Evolutionary conservation across 2,888 invertebrate genomes (phyloP), one percentile per base, ranked within the genome.

Genomic region (Celastrina argiolus): DNA sequence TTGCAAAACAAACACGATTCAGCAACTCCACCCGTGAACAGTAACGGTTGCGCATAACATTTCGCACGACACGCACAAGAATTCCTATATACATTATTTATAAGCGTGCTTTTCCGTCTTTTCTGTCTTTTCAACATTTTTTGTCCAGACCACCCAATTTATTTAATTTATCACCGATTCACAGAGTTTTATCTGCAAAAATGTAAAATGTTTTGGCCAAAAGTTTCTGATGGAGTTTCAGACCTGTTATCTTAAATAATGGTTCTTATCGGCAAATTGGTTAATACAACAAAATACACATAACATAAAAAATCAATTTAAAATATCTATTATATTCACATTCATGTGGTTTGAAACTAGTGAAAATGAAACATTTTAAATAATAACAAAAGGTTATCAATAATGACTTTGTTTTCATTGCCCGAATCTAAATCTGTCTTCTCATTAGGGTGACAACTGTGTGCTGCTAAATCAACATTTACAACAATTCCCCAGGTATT

Each of bases 31-130:
- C 18, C 34, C 31, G 31, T 16, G 51, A 31, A 74, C 77, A 76
- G 70, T 72, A 72, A 73, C 73, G 71, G 72, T 70, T 74, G 75
- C 77, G 76, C 78, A 77, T 83, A 67, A 67, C 68, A 69, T 84
- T 87, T 88, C 85, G 82, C 88, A 85, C 84, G 82, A 75, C 76
- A 77, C 80, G 78, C 81, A 77, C 79, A 75, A 76, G 79, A 78
- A 84, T 83, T 80, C 80, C 79, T 68, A 79, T 68, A 79, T 88
- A 79, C 81, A 88, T 88, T 87, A 88, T 88, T 83, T 83, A 88
- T 88, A 77, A 82, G 75, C 74, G 75, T 77, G 79, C 85, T 86
- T 88, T 86, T 85, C 83, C 79, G 77, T 80, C 78, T 87, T 84
- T 86, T 83, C 83, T 82, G 65, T 16, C 39, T 28, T 65, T 65